These are phyloP conservation scores for Calephelis perditalis DNA, from an alignment of 2,888 invertebrate genomes.

Conservation along the genomic window DNA sequence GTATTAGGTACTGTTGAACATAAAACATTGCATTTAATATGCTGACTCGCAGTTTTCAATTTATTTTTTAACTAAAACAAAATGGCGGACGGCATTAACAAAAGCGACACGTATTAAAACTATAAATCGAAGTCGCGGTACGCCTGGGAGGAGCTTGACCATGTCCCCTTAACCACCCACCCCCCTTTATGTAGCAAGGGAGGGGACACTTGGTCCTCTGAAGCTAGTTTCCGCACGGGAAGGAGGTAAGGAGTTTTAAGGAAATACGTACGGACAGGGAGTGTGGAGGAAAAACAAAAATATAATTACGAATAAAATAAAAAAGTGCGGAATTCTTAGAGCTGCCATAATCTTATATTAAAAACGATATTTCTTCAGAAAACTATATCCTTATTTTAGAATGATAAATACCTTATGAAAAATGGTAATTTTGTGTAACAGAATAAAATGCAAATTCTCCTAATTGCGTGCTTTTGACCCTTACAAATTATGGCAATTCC, in stretches of 20 bases:
- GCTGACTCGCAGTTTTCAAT: constrained; percentile 6
- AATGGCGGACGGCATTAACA: constrained; percentile 39
- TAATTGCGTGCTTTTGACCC: background rate
- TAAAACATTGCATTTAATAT: background rate
- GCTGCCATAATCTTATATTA: constrained; percentile 27
- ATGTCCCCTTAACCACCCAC: constrained; percentile 44
- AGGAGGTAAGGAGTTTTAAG: constrained; percentile 37
- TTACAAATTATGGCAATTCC: constrained; percentile 17
- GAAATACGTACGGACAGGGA: constrained; percentile 40
- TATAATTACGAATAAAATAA: constrained; percentile 34
- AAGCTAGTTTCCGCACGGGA: constrained; percentile 39
- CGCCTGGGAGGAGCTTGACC: constrained; percentile 48
- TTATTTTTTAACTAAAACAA: constrained; percentile 36
- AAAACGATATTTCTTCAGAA: constrained; percentile 9
- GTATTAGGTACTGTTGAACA: background rate
- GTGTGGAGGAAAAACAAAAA: constrained; percentile 36
- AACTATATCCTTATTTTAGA: constrained; percentile 5
- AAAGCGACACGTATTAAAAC: constrained; percentile 48
- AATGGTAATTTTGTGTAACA: background rate
- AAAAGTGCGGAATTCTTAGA: constrained; percentile 37
- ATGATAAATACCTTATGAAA: background rate
- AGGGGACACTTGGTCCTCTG: constrained; percentile 39
- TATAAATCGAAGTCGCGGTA: constrained; percentile 48
- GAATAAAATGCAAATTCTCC: background rate
- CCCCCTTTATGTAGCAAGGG: constrained; percentile 37